Evolutionary conservation across 2,888 invertebrate species (phyloP).

Genomic region (Meliscaeva auricollis): DNA sequence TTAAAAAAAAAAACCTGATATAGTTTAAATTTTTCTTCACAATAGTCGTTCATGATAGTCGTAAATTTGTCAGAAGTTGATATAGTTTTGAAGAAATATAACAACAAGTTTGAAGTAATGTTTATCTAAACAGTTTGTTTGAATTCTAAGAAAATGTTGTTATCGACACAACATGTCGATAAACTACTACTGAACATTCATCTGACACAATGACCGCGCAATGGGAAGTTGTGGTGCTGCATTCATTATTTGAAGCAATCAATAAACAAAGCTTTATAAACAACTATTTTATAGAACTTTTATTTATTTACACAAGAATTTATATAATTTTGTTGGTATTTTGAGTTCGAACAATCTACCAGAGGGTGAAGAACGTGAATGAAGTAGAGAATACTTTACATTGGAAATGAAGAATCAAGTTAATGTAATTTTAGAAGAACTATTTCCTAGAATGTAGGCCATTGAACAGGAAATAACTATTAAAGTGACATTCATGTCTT

Average conservation of each 20-base stretch:
- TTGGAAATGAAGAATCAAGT: too few species aligned
- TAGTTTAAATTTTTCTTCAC: conserved; percentile 9
- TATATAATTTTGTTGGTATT: not conserved
- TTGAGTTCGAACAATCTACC: not conserved
- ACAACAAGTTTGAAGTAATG: conserved; percentile 34
- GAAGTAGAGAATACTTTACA: too few species aligned
- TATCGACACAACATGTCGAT: conserved; percentile 35
- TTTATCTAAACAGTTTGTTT: conserved; percentile 56
- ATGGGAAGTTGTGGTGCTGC: not conserved
- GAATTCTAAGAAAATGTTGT: conserved; percentile 24
- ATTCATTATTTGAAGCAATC: not conserved
- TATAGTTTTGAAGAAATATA: conserved; percentile 48
- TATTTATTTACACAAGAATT: not conserved
- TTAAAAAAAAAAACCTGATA: conserved; percentile 4
- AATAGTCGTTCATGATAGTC: conserved; percentile 40
- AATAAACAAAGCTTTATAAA: conserved; percentile 18
- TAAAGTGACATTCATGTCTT: too few species aligned
- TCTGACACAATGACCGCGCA: conserved; percentile 10
- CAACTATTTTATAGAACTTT: not conserved
- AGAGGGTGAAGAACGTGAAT: not conserved
- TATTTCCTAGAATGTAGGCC: too few species aligned
- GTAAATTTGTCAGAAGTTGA: conserved; percentile 67
- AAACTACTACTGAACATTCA: conserved; percentile 38
- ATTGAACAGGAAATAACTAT: too few species aligned
- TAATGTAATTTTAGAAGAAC: too few species aligned